Evolutionary conservation across 2,113 vertebrate genomes (phyloP), one percentile per base, ranked within the genome.

Genomic region (Corvus hawaiiensis): DNA sequence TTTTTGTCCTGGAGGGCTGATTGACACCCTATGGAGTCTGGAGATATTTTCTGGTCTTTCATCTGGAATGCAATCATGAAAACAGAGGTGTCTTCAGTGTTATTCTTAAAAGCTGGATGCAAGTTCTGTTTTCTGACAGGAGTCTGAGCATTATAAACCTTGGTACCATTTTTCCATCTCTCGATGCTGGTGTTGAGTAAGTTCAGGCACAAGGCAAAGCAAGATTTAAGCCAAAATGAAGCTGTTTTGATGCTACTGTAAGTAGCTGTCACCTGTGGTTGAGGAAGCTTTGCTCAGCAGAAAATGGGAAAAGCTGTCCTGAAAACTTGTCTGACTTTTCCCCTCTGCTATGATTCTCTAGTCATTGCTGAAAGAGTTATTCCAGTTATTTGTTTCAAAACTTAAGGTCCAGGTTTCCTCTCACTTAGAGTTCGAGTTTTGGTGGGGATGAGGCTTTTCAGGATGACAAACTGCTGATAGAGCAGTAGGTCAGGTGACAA

Each of bases 191-290:
- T 33, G 9, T 59, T 81, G n/a, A 74, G 17, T 7, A 56, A 66
- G 28, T 46, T 64, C 27, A 78, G 37, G 13, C 14, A n/a, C 7
- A 75, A 66, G 30, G 10, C 8, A 59, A 71, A 67, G 14, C 8
- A 69, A 66, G 23, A 51, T 15, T 35, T 43, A 44, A 37, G 10
- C 12, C 3, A 52, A 73, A 68, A 67, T 41, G 23, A 49, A 33
- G 16, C 7, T 64, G 11, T 51, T 90, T 33, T 55, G 19, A 74
- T 74, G 23, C 9, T 54, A 5, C 9, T 43, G 2, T 28, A n/a
- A 68, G 49, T 61, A 58, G 5, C 6, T 56, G 27, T 7, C 1
- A 2, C 16, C 9, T 74, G 30, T 0, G 0, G 1, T 9, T 44
- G 30, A 58, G 10, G 35, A 71, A 73, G 13, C 1, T 74, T 54